A percentile compares a stretch with the other conserved stretches of the same genome.
These are phyloP conservation scores for Drosophila serrata DNA, from an alignment of 1,140 invertebrate genomes.

Conservation along the genomic window DNA sequence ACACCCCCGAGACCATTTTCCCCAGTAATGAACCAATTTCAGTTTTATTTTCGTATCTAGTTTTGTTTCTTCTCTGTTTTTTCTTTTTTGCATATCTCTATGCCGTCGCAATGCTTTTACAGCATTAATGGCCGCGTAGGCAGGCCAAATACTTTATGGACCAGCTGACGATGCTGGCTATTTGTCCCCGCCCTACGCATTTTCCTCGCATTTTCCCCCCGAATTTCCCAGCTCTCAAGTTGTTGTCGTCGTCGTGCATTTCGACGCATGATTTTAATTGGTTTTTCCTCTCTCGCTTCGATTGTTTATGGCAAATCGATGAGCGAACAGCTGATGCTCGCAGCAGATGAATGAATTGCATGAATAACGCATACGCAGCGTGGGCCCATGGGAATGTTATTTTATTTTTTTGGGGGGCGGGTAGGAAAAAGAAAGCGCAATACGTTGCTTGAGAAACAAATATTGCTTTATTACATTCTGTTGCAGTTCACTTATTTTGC, in stretches of 20 bases:
- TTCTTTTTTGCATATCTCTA: conserved; percentile 56
- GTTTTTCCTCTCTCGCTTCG: conserved; percentile 49
- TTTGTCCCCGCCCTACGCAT: conserved; percentile 24
- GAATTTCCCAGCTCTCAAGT: neutral
- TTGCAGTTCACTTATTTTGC: neutral
- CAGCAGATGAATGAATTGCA: conserved; percentile 32
- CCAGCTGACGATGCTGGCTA: conserved; percentile 60
- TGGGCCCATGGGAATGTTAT: neutral
- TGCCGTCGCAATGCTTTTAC: conserved; percentile 51
- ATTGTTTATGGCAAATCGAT: conserved; percentile 71
- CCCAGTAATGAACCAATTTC: conserved; percentile 80
- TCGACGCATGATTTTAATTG: conserved; percentile 77
- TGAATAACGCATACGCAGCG: conserved; percentile 46
- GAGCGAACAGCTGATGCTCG: conserved; percentile 58
- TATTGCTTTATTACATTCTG: neutral
- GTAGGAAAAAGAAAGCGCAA: neutral
- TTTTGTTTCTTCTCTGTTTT: conserved; percentile 25
- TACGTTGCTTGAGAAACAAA: conserved; percentile 3
- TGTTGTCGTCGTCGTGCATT: conserved; percentile 52
- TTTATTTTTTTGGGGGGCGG: neutral
- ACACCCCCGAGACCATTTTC: conserved; percentile 22
- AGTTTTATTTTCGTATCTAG: conserved; percentile 68
- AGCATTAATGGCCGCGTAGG: conserved; percentile 65
- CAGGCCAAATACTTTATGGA: conserved; percentile 65
- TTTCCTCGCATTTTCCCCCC: neutral